These are phyloP conservation scores for Sandelia bainsii DNA, from an alignment of 2,797 vertebrate genomes.

Conservation along the genomic window DNA sequence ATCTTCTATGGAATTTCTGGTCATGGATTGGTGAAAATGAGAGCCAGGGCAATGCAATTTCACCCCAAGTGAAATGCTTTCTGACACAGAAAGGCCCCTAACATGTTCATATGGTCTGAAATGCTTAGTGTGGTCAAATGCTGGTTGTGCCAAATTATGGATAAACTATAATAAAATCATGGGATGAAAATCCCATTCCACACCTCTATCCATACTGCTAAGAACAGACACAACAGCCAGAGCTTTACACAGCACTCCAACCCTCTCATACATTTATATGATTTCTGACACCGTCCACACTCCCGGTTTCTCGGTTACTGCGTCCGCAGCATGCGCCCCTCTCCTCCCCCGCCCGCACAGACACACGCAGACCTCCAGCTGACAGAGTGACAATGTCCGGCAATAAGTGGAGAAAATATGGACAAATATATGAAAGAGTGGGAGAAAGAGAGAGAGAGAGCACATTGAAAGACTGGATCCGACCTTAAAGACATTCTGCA, in stretches of 20 bases:
- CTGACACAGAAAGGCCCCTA: conserved; percentile 20
- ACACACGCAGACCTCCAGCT: too few relatives aligned
- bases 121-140: conserved; percentile 35
- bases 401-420: too few relatives aligned
- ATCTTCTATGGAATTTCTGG: conserved; percentile 50
- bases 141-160: conserved; percentile 37
- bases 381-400: too few relatives aligned
- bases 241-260: background rate
- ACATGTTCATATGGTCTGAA: conserved; percentile 26
- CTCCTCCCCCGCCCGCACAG: too few relatives aligned
- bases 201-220: background rate
- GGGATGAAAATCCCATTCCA: conserved; percentile 44
- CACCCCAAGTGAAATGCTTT: conserved; percentile 24
- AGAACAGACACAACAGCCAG: conserved; percentile 1
- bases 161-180: conserved; percentile 41
- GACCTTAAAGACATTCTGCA: too few relatives aligned
- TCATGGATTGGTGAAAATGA: conserved; percentile 54
- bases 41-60: conserved; percentile 44
- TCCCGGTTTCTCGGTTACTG: too few relatives aligned
- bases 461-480: too few relatives aligned
- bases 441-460: too few relatives aligned
- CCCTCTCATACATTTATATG: background rate
- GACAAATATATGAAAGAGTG: too few relatives aligned
- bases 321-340: too few relatives aligned
- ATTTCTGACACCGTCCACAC: conserved; percentile 3